Conservation (phyloP, 2,888 invertebrate species). For the Drosophila mercatorum region DNA sequence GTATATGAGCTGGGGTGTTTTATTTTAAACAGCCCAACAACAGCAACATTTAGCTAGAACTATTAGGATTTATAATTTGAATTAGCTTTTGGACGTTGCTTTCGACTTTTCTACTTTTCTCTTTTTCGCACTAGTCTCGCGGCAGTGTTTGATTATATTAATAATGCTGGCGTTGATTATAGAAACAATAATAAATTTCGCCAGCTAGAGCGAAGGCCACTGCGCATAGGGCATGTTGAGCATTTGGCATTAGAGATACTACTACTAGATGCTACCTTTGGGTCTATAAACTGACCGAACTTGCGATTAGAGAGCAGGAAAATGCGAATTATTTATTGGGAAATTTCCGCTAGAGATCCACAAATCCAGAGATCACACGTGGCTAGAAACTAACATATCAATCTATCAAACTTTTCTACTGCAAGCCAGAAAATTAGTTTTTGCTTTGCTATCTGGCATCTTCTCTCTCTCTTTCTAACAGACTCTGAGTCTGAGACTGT, state of each 20-base stretch:
- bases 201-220: slow-evolving; percentile 28
- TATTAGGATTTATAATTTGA: slow-evolving; percentile 27
- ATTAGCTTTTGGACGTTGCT: not conserved
- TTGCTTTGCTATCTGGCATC: no score
- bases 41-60: slow-evolving; percentile 25
- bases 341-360: not conserved
- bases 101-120: slow-evolving; percentile 13
- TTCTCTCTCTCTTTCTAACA: no score
- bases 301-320: not conserved
- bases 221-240: slow-evolving; percentile 23
- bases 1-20: slow-evolving; percentile 16
- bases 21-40: slow-evolving; percentile 28
- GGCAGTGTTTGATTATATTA: slow-evolving; percentile 60
- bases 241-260: not conserved
- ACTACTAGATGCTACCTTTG: no score
- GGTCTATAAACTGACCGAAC: not conserved
- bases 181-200: slow-evolving; percentile 34
- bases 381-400: no score
- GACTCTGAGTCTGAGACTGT: no score
- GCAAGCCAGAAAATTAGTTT: no score
- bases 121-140: slow-evolving; percentile 62
- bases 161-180: slow-evolving; percentile 49
- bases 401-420: no score
- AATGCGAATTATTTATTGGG: not conserved
- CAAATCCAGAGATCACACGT: not conserved